phyloP scores from a whole-genome alignment of 2,113 vertebrate species.

The Noctilio leporinus region DNA sequence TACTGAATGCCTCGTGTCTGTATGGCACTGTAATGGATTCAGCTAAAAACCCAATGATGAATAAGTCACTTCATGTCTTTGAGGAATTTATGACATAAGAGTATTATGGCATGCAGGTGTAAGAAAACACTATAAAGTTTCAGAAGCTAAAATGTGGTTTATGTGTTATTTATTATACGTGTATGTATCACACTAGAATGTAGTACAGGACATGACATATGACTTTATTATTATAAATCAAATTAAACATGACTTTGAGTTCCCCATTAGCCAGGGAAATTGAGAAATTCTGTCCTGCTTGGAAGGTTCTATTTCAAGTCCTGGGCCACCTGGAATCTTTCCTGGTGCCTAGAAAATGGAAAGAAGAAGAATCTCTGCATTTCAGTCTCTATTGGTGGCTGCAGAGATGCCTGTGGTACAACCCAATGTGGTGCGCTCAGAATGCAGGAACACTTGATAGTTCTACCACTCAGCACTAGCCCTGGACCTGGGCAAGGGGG shows the following conservation, averaged over 20 bases:
- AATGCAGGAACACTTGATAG: neutral
- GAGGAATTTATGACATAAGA: neutral
- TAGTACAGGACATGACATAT: neutral
- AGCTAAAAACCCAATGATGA: neutral
- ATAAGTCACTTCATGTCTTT: neutral
- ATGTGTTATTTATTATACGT: neutral
- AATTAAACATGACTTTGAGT: neutral
- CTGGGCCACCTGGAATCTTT: neutral
- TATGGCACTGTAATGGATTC: neutral
- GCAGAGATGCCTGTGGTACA: neutral
- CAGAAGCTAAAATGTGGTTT: neutral
- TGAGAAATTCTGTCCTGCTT: neutral
- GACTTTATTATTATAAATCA: conserved; percentile 1
- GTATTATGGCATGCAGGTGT: neutral
- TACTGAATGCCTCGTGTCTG: neutral
- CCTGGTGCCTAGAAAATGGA: neutral
- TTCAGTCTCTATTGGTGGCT: neutral
- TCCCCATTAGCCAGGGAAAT: neutral
- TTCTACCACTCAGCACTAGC: neutral
- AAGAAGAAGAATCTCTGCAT: neutral
- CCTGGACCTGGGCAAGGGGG: neutral
- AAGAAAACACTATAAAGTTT: neutral
- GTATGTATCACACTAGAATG: neutral
- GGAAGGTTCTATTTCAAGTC: neutral
- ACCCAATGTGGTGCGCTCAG: neutral